Conservation (phyloP, 2,113 vertebrate genomes). For the Cheilinus undulatus region DNA sequence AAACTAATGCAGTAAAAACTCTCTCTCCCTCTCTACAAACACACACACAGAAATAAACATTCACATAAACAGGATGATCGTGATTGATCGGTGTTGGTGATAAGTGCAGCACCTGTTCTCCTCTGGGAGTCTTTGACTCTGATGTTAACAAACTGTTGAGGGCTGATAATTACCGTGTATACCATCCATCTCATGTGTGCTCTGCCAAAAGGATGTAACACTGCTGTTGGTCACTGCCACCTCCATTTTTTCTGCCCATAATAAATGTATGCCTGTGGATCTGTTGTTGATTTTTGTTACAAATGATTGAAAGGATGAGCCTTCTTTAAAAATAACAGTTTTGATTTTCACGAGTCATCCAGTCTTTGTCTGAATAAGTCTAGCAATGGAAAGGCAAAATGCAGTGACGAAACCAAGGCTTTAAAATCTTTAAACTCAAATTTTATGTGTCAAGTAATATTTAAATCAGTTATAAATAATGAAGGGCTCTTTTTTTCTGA, state of each 20-base stretch:
- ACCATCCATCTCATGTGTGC: slow-evolving; percentile 59
- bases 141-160: slow-evolving; percentile 50
- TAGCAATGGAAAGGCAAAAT: too few species aligned
- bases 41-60: slow-evolving; percentile 1
- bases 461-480: neutral
- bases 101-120: slow-evolving; percentile 55
- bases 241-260: neutral
- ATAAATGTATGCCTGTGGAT: neutral
- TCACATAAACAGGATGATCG: neutral
- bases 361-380: neutral
- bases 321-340: too few species aligned
- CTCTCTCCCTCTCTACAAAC: neutral
- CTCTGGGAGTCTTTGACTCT: slow-evolving; percentile 58
- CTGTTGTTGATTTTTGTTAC: slow-evolving; percentile 6
- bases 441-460: too few species aligned
- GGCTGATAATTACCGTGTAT: slow-evolving; percentile 54
- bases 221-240: neutral
- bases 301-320: too few species aligned
- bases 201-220: slow-evolving; percentile 46
- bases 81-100: slow-evolving; percentile 51
- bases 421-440: too few species aligned
- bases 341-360: neutral
- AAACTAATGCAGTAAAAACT: neutral
- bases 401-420: too few species aligned
- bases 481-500: neutral